Conservation (phyloP, 2,797 vertebrate genomes). For the Phrynocephalus forsythii region DNA sequence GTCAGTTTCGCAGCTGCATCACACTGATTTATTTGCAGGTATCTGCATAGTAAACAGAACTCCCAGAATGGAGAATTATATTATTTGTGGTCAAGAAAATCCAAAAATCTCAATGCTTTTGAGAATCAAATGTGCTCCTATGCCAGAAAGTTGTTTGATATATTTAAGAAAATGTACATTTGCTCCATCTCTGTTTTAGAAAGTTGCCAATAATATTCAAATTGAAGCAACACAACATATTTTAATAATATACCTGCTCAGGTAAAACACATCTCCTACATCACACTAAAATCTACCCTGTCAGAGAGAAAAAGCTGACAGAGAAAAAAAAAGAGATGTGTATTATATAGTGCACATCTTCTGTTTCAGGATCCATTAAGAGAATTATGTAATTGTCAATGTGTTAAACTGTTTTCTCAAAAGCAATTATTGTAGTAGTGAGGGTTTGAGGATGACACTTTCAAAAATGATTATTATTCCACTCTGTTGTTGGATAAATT, state of each 20-base stretch:
- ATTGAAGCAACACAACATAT: background rate
- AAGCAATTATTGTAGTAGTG: conserved; percentile 16
- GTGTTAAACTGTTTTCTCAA: conserved; percentile 23
- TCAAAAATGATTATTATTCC: conserved; percentile 18
- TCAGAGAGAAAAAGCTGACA: background rate
- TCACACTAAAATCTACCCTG: background rate
- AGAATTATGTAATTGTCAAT: conserved; percentile 28
- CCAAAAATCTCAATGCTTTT: no score
- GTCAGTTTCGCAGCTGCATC: no score
- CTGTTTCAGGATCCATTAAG: conserved; percentile 38
- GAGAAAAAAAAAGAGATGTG: background rate
- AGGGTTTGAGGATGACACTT: conserved; percentile 32
- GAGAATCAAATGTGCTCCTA: background rate
- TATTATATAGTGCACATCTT: conserved; percentile 16
- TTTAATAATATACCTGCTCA: background rate
- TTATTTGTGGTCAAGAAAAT: no score
- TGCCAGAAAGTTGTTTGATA: background rate
- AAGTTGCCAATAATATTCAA: background rate
- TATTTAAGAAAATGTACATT: background rate
- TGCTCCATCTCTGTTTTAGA: background rate
- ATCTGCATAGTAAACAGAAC: no score
- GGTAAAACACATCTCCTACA: conserved; percentile 6
- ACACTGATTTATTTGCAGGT: no score
- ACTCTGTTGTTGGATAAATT: conserved; percentile 1
- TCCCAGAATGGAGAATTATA: no score